Base-by-base conservation (phyloP, 1,140 invertebrate genomes). In the Armadillidium nasatum region DNA sequence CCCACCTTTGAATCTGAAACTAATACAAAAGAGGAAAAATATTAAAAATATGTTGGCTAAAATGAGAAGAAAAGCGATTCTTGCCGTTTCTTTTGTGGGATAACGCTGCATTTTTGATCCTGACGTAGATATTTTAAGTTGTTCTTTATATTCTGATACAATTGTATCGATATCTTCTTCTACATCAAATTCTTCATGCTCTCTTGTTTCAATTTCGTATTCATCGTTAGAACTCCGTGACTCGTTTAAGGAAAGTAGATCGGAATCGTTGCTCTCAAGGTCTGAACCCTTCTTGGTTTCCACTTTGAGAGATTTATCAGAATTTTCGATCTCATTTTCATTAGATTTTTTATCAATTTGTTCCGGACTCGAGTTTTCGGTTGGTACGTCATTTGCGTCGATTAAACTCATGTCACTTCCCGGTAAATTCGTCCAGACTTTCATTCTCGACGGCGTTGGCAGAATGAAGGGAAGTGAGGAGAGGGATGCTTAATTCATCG, bases 101-200 rank as follows among this genome's bases (percentile, higher is more conserved):
- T 15, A 19, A 15, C 11, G 50, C 7, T 60, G 11, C 7, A 60
- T 7, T 60, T 60, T 60, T 60, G 50, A 7, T 15, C 50, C 50
- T 60, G 19, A 60, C 7, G 50, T 60, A 13, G 50, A 60, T 60
- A 60, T 60, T 4, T 7, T 13, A 60, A 60, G 50, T 19, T 60
- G 50, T 60, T 60, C 50, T 7, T 60, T 60, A 60, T 60, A 60
- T 60, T 60, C 50, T 19, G 50, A 60, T 19, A 60, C 50, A 15
- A 60, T 60, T 13, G 50, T 60, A 60, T 60, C 50, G 7, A 60
- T 60, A 60, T 60, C 50, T 60, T 60, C 50, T 60, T 60, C 50
- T 60, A 15, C 7, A 4, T 60, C 50, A 60, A 2, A 60, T 60
- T 60, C 50, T 60, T 13, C 50, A 60, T 33, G 33, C 6, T 33